These are phyloP conservation scores for Phataginus tricuspis DNA, from an alignment of 2,797 vertebrate genomes.

Conservation along the genomic window DNA sequence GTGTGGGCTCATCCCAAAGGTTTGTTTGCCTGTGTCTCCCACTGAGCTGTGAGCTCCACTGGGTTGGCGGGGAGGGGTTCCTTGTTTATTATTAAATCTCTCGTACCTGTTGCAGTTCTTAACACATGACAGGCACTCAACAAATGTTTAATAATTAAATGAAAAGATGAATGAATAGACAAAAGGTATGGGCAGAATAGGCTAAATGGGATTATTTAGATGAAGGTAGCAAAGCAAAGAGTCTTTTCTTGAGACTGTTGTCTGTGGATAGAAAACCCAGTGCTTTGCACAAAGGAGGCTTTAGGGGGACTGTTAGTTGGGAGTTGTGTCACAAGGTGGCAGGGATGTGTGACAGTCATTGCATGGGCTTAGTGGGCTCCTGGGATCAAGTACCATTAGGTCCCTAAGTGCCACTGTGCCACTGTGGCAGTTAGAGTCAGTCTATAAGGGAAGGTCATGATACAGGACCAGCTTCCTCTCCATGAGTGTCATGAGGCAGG, in stretches of 20 bases:
- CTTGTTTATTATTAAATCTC: constrained; percentile 48
- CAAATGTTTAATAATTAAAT: constrained; percentile 6
- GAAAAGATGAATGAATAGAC: neutral
- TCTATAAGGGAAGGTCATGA: neutral
- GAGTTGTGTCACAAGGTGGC: neutral
- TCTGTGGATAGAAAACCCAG: neutral
- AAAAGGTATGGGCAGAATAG: neutral
- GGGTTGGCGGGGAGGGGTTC: neutral
- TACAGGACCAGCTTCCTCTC: neutral
- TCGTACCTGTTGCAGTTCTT: neutral
- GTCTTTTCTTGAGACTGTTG: too few species aligned
- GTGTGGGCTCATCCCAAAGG: neutral
- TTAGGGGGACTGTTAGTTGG: rapidly evolving
- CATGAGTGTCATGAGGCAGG: neutral
- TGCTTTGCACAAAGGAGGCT: neutral
- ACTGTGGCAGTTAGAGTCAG: neutral
- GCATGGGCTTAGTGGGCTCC: neutral
- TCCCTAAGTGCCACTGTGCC: neutral
- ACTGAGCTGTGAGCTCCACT: neutral
- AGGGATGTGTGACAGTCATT: neutral
- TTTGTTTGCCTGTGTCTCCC: neutral
- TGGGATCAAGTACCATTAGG: neutral
- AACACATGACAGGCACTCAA: neutral
- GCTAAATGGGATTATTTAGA: neutral
- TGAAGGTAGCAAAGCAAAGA: neutral